Conservation (phyloP, 1,140 invertebrate genomes). For the Helicoverpa zea region DNA sequence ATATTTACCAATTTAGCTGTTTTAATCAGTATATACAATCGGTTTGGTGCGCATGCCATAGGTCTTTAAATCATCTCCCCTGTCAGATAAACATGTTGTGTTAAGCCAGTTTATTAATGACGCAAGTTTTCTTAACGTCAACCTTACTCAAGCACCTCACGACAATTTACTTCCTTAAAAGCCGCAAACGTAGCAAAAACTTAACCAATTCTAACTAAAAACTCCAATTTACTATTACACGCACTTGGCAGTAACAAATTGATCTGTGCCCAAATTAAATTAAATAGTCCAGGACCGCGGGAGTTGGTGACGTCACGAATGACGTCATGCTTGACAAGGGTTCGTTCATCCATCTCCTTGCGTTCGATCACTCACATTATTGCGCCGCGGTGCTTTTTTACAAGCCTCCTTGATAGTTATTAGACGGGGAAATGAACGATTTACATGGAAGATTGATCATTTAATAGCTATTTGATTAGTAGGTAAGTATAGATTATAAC, state of each 20-base stretch:
- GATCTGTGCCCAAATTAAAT: conserved; percentile 37
- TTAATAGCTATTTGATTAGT: conserved; percentile 10
- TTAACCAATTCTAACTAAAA: conserved; percentile 30
- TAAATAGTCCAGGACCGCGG: conserved; percentile 32
- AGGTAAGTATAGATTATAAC: neutral
- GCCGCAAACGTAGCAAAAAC: conserved; percentile 4
- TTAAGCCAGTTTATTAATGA: neutral
- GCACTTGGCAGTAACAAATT: conserved; percentile 41
- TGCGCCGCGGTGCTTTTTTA: conserved; percentile 31
- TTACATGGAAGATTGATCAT: conserved; percentile 34
- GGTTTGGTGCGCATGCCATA: neutral
- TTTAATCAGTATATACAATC: too few relatives aligned
- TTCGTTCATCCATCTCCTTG: conserved; percentile 15
- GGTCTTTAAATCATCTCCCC: neutral
- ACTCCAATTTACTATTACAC: conserved; percentile 33
- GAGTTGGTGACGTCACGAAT: conserved; percentile 1
- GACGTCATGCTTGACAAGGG: conserved; percentile 45
- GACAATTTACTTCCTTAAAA: neutral
- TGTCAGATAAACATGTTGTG: neutral
- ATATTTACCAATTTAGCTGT: too few relatives aligned
- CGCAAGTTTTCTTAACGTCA: neutral
- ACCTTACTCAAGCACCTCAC: neutral
- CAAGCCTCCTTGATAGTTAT: conserved; percentile 21
- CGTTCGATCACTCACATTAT: conserved; percentile 41
- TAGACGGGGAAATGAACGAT: conserved; percentile 29